Base-by-base conservation (phyloP, 2,888 invertebrate genomes). In the Nematopogon swammerdamellus region DNA sequence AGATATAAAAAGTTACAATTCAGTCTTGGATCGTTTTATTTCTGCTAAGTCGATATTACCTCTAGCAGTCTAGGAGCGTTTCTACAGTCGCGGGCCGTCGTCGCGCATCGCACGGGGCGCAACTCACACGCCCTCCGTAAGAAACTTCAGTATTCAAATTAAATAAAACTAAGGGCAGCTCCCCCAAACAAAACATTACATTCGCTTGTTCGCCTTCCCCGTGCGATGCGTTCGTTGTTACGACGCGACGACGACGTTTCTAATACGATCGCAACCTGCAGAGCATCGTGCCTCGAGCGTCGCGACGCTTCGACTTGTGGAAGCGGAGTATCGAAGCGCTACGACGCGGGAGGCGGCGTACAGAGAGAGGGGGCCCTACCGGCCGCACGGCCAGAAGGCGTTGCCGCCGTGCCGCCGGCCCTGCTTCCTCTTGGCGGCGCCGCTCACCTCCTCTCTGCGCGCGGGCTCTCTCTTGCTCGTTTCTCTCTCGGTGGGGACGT, bases 341-440 rank as follows among this genome's bases (percentile, higher is more conserved):
- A n/a, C n/a, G n/a, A n/a, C n/a, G n/a, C n/a, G n/a, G n/a, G n/a
- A n/a, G n/a, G n/a, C n/a, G n/a, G 25, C 25, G 8, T 25, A 25
- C 25, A 8, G 25, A 30, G 10, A n/a, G 4, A 5, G 43, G 14
- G 16, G 6, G 14, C 14, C 19, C 19, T 75, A 79, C 62, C 77
- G 75, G 47, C 79, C 79, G 62, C 75, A 72, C 1, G 79, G 77
- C 73, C 72, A 73, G 64, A 77, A 77, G 20, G 70, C 62, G 60
- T 72, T 67, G 5, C 75, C 76, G 17, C 76, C 77, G 63, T 71
- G 61, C 19, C 70, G 58, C 0, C 77, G 57, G 0, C 76, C 76
- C 59, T 70, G 62, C 60, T 80, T 80, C 55, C 80, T 59, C 55
- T 80, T 80, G 59, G 65, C 67, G 10, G 80, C 80, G 43, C 80